Percentiles rank a stretch among this genome's conserved stretches.
These are phyloP conservation scores for Puntigrus tetrazona DNA, from an alignment of 2,113 vertebrate genomes.

Conservation along the genomic window DNA sequence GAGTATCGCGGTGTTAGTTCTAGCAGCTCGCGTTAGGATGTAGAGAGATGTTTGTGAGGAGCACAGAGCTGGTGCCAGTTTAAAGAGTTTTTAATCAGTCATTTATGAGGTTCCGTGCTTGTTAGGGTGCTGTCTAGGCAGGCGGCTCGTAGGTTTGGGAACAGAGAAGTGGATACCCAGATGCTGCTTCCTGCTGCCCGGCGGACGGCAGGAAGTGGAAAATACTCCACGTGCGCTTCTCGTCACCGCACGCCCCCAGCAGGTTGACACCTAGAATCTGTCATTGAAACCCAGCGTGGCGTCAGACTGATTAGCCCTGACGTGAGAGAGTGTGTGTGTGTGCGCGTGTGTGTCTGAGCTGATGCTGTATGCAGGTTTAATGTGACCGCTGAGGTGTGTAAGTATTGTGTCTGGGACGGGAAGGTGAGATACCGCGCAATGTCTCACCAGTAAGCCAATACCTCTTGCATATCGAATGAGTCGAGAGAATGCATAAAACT, in stretches of 20 bases:
- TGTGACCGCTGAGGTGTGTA: conserved; percentile 34
- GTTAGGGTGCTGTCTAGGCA: background rate
- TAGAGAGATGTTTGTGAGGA: background rate
- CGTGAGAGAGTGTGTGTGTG: conserved; percentile 43
- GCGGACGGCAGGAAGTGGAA: conserved; percentile 66
- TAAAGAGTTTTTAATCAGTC: conserved; percentile 3
- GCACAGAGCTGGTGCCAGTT: background rate
- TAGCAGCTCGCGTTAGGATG: background rate
- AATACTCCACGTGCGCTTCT: conserved; percentile 68
- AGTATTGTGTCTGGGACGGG: conserved; percentile 8
- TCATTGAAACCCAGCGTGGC: conserved; percentile 66
- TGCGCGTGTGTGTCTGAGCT: conserved; percentile 37
- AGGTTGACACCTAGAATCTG: conserved; percentile 62
- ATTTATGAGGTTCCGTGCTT: background rate
- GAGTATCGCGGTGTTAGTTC: background rate
- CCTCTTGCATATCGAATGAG: conserved; percentile 42
- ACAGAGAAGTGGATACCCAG: background rate
- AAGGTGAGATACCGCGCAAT: conserved; percentile 36
- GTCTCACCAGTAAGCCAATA: conserved; percentile 19
- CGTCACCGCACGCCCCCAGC: conserved; percentile 63
- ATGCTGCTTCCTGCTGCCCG: conserved; percentile 47
- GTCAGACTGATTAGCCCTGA: conserved; percentile 67
- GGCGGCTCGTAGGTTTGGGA: background rate
- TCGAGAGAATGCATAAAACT: conserved; percentile 5
- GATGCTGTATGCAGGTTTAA: conserved; percentile 19